Conservation (phyloP, 2,797 vertebrate species). For the Meriones psammophilus region DNA sequence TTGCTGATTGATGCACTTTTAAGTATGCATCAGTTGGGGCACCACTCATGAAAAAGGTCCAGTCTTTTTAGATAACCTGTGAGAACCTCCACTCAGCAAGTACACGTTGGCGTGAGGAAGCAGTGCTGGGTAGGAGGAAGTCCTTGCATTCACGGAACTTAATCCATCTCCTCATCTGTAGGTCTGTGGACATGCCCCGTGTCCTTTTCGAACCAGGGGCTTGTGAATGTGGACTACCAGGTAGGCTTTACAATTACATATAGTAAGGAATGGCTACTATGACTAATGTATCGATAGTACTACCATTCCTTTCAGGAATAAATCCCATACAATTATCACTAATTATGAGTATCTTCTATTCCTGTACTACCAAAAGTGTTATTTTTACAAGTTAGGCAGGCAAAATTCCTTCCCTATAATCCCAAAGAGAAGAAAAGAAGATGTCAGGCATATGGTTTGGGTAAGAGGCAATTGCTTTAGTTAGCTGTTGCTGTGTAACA, state of each 20-base stretch:
- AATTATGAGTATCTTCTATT: conserved; percentile 31
- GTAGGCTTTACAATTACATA: conserved; percentile 41
- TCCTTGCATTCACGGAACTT: not conserved
- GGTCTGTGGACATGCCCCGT: not conserved
- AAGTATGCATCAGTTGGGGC: not conserved
- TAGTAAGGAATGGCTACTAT: conserved; percentile 4
- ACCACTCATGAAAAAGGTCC: not conserved
- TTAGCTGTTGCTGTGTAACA: conserved; percentile 39
- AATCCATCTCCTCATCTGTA: not conserved
- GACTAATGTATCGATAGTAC: not conserved
- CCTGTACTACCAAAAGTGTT: not conserved
- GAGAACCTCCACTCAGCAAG: not conserved
- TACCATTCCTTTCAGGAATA: conserved; percentile 5
- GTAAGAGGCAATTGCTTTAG: conserved; percentile 24
- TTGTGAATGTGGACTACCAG: conserved; percentile 17
- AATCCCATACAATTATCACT: conserved; percentile 38
- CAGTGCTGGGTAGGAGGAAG: not conserved
- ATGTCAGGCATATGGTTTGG: not conserved
- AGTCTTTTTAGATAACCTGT: not conserved
- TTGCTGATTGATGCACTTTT: not conserved
- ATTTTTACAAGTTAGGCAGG: conserved; percentile 19
- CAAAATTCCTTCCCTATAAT: conserved; percentile 1
- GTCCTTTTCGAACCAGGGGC: conserved; percentile 3
- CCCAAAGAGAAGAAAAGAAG: conserved; percentile 25
- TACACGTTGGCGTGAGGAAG: not conserved